These are phyloP conservation scores for Naso thynnoides DNA, from an alignment of 2,797 vertebrate species.

Conservation along the genomic window DNA sequence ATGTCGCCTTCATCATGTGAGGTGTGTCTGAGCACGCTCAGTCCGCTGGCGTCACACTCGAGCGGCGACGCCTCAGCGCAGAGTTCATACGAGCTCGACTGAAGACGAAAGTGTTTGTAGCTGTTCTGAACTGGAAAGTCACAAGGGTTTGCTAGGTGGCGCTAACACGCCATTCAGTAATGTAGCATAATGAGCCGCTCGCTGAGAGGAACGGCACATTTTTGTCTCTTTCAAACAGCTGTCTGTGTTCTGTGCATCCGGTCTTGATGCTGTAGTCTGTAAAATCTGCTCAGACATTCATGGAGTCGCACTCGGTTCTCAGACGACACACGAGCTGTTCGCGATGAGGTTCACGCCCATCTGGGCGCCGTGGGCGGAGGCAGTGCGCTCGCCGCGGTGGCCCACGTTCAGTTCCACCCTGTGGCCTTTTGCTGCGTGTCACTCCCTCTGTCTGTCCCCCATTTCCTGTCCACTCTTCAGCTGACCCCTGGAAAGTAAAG, in stretches of 20 bases:
- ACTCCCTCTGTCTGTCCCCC: no score
- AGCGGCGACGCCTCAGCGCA: conserved; percentile 12
- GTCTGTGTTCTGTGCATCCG: neutral
- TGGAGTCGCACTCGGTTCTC: no score
- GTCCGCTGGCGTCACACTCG: neutral
- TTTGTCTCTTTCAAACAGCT: neutral
- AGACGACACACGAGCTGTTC: no score
- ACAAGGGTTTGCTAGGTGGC: neutral
- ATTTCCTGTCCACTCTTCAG: no score
- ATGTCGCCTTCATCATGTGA: conserved; percentile 26
- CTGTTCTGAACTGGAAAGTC: neutral
- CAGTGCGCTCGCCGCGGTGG: no score
- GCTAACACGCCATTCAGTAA: no score
- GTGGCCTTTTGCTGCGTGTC: no score
- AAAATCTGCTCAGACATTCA: no score
- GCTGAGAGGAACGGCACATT: neutral
- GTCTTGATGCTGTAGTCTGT: neutral
- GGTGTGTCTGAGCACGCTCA: conserved; percentile 3
- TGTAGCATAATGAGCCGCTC: neutral
- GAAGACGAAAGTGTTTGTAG: conserved; percentile 1
- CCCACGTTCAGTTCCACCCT: no score
- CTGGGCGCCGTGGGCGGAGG: no score
- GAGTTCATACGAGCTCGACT: neutral
- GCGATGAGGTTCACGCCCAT: no score
- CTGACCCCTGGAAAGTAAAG: no score